Evolutionary conservation across 2,888 invertebrate species (phyloP).

Genomic region (Punctoribates punctum): DNA sequence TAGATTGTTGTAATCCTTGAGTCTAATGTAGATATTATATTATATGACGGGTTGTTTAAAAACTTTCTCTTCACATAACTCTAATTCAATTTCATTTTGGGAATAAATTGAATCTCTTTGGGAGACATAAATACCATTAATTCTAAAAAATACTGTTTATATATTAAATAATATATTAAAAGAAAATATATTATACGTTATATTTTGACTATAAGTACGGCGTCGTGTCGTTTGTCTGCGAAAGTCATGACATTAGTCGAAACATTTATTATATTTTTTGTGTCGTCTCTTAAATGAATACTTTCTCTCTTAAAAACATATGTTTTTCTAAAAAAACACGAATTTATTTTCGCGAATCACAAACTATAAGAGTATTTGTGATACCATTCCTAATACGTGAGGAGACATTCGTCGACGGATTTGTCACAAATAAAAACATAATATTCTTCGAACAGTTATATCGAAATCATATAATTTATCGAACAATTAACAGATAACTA

Average conservation of each 20-base stretch:
- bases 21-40: background rate
- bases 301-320: constrained; percentile 4
- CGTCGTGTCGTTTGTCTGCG: background rate
- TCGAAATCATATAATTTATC: constrained; percentile 10
- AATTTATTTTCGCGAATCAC: background rate
- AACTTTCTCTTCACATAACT: background rate
- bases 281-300: background rate
- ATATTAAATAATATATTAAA: background rate
- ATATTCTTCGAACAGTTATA: background rate
- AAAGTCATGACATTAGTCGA: background rate
- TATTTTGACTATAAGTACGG: constrained; percentile 2
- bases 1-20: background rate
- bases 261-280: background rate
- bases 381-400: too few species aligned
- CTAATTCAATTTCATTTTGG: background rate
- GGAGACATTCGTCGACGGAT: too few species aligned
- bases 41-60: background rate
- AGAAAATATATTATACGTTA: background rate
- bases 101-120: constrained; percentile 12
- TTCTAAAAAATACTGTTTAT: background rate
- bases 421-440: too few species aligned
- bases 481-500: background rate
- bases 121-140: constrained; percentile 9
- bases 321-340: constrained; percentile 13
- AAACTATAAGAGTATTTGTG: too few species aligned